phyloP scores from a whole-genome alignment of 2,113 vertebrate species.

The Emydura subglobosa region DNA sequence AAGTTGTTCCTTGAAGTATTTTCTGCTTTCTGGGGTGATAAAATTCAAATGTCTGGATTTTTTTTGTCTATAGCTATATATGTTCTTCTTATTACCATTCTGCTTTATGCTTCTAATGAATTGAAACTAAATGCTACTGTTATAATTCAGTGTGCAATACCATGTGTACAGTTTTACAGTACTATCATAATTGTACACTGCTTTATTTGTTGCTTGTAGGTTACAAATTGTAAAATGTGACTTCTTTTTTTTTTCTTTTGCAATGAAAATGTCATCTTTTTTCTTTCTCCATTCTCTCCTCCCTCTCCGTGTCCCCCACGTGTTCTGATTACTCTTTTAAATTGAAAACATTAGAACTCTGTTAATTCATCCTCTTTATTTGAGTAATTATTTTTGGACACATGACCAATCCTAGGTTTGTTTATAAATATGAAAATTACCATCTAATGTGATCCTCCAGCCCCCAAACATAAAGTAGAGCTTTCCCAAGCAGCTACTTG shows the following conservation, averaged over 20 bases:
- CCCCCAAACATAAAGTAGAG: not conserved
- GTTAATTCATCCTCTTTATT: conserved; percentile 47
- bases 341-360: not conserved
- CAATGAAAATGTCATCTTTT: not conserved
- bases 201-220: conserved; percentile 9
- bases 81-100: not conserved
- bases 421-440: conserved; percentile 57
- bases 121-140: conserved; percentile 13
- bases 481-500: not conserved
- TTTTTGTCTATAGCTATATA: not conserved
- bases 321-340: not conserved
- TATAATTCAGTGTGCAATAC: not conserved
- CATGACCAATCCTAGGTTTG: conserved; percentile 56
- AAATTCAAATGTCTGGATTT: not conserved
- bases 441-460: not conserved
- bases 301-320: not conserved
- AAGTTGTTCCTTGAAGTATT: conserved; percentile 42
- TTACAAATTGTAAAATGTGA: not conserved
- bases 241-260: not conserved
- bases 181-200: not conserved
- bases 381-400: conserved; percentile 44
- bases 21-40: not conserved
- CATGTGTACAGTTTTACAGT: not conserved
- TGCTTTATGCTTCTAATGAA: not conserved
- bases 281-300: not conserved